These are phyloP conservation scores for Perdita meconis DNA, from an alignment of 2,888 invertebrate species.

Conservation along the genomic window DNA sequence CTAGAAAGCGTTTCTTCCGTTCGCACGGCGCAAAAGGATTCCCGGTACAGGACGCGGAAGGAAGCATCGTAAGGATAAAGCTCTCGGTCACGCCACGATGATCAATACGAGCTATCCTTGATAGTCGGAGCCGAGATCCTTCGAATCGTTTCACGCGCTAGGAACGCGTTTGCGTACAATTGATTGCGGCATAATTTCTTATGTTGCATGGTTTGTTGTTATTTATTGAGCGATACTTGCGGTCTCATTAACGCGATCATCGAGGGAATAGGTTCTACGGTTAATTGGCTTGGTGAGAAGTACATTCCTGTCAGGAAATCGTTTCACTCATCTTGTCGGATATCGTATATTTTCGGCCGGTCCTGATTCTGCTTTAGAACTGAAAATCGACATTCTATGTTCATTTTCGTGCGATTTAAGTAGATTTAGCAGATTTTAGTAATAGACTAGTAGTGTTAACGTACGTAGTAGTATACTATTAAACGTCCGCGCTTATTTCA, in stretches of 20 bases:
- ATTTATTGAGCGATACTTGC: constrained; percentile 45
- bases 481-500: no score
- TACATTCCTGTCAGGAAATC: constrained; percentile 19
- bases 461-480: no score
- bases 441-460: no score
- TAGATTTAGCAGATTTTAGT: no score
- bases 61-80: constrained; percentile 28
- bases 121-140: constrained; percentile 8
- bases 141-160: constrained; percentile 4
- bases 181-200: constrained; percentile 35
- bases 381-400: no score
- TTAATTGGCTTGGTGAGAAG: constrained; percentile 37
- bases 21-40: constrained; percentile 18
- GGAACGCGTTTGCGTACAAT: not conserved
- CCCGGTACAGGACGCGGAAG: constrained; percentile 27
- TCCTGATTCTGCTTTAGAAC: no score
- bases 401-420: no score
- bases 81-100: constrained; percentile 53
- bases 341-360: constrained; percentile 4
- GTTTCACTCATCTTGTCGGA: not conserved
- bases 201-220: constrained; percentile 29
- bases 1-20: constrained; percentile 8
- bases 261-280: constrained; percentile 10
- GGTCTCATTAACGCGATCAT: constrained; percentile 41
- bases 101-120: constrained; percentile 55